Conservation (phyloP, 2,888 invertebrate genomes). For the Synergus umbraculus region DNA sequence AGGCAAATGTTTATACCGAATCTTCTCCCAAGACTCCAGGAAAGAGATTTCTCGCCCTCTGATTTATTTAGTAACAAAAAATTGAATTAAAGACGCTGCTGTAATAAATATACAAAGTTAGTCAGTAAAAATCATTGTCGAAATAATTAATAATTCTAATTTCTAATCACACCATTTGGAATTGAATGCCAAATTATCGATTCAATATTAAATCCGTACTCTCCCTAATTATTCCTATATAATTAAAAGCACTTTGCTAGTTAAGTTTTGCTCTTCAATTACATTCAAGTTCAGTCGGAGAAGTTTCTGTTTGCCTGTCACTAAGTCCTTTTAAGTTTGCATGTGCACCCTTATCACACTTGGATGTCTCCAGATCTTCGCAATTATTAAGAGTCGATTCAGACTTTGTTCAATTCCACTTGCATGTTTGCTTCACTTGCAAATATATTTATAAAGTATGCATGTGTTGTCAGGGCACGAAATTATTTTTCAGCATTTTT, state of each 20-base stretch:
- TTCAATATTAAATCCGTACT: no score
- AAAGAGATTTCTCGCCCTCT: neutral
- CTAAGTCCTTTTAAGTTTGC: neutral
- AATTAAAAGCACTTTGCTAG: no score
- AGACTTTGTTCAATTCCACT: neutral
- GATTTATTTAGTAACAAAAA: neutral
- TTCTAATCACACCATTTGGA: no score
- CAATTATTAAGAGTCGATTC: neutral
- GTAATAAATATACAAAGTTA: neutral
- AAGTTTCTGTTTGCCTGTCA: neutral
- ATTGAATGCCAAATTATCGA: no score
- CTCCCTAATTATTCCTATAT: no score
- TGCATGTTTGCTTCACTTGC: slow-evolving; percentile 3
- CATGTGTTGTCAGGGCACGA: neutral
- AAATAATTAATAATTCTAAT: no score
- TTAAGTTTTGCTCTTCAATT: neutral
- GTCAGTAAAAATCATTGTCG: neutral
- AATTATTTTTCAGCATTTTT: neutral
- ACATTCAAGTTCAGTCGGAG: neutral
- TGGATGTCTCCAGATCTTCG: neutral
- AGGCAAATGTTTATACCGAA: neutral
- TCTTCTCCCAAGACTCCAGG: neutral
- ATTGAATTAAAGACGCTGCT: neutral
- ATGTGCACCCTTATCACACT: neutral
- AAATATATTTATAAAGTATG: slow-evolving; percentile 1